Evolutionary conservation across 1,140 invertebrate species (phyloP), one percentile per base, ranked within the genome.

Genomic region (Brachionus plicatilis): DNA sequence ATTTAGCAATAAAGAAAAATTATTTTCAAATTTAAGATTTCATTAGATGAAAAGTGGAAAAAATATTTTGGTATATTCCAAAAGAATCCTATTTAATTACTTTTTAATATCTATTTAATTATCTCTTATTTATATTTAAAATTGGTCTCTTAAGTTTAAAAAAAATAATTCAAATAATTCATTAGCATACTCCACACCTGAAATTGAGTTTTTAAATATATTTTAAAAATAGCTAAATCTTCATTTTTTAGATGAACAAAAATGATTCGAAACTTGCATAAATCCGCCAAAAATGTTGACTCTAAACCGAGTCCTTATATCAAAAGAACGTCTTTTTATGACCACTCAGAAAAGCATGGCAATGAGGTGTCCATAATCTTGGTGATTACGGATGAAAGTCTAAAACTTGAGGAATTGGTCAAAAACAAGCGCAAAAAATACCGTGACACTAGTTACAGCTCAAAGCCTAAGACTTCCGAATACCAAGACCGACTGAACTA

Each of bases 291-390:
- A 29, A 50, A 70, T 41, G 3, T 7, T 12, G 29, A 24, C 8
- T 70, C 66, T 3, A 37, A 11, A 24, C 3, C 37, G 5, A 37
- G 6, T 70, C 11, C 11, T 29, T 33, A 70, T 37, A 0, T 29
- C 11, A 76, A 76, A 47, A 14, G 20, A n/a, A 24, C 24, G 3
- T 43, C 68, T 43, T 72, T 43, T 43, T 72, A 72, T 9, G 68
- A 43, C 17, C 14, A 45, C 9, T 0, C 20, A 20, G 68, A 72
- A 9, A 72, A 72, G 37, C 68, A 72, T 45, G 17, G 17, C 1
- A 76, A 76, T 47, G 72, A 76, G 20, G 72, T 76, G 9, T 76
- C 72, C 17, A 76, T 76, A 53, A 50, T 76, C 4, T 47, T 76
- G 11, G 45, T 76, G 24, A 76, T 76, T 11, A 76, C 72, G 27